Evolutionary conservation across 2,113 vertebrate species (phyloP).

Genomic region (Cathartes aura): DNA sequence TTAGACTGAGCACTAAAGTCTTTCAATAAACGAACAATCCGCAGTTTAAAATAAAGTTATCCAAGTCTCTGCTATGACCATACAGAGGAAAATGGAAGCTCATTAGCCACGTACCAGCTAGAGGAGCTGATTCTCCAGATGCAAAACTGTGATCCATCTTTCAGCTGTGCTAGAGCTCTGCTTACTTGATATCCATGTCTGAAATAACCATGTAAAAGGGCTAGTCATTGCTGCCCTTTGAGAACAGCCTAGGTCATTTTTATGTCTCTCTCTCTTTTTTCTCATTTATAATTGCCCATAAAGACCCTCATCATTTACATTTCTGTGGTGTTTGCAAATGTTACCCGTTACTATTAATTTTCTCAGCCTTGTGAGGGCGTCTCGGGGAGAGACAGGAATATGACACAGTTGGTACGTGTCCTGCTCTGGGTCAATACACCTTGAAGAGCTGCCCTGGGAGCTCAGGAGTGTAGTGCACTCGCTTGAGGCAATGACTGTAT

Average conservation of each 20-base stretch:
- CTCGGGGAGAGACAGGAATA: not conserved
- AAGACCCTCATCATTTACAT: not conserved
- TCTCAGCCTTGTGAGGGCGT: not conserved
- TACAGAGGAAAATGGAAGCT: not conserved
- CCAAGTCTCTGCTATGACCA: not conserved
- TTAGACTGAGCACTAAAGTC: not conserved
- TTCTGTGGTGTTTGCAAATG: not conserved
- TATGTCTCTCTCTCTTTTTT: not conserved
- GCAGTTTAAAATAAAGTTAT: not conserved
- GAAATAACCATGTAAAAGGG: not conserved
- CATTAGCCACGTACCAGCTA: not conserved
- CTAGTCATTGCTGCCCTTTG: not conserved
- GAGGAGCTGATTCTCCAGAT: not conserved
- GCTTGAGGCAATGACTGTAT: not conserved
- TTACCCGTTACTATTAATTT: not conserved
- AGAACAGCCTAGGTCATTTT: not conserved
- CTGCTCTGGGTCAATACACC: not conserved
- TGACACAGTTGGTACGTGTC: not conserved
- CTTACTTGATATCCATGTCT: not conserved
- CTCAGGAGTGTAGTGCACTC: accelerated
- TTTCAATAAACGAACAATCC: not conserved
- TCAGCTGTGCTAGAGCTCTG: not conserved
- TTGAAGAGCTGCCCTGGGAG: not conserved
- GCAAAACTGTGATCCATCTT: not conserved
- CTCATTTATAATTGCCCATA: not conserved